A percentile compares a stretch with the other conserved stretches of the same genome.
These are phyloP conservation scores for Limnephilus rhombicus DNA, from an alignment of 2,888 invertebrate species.

Conservation along the genomic window DNA sequence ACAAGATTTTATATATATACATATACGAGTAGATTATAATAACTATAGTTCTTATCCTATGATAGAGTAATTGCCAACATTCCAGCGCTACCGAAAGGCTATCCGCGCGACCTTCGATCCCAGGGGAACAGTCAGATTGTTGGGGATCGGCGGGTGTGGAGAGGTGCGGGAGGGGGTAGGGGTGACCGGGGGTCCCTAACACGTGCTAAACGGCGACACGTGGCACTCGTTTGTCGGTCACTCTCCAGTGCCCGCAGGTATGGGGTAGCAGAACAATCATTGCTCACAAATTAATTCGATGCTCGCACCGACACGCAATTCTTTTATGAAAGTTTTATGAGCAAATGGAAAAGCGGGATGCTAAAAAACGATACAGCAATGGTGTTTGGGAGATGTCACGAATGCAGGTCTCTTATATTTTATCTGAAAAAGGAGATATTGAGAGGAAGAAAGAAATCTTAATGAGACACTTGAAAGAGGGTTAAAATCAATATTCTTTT, in stretches of 20 bases:
- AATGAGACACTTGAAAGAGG: background rate
- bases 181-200: background rate
- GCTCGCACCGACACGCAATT: background rate
- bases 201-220: constrained; percentile 56
- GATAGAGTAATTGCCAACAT: background rate
- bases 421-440: background rate
- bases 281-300: constrained; percentile 17
- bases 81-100: background rate
- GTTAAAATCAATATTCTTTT: background rate
- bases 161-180: constrained; percentile 4
- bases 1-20: too few species aligned
- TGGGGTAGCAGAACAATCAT: constrained; percentile 2
- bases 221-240: constrained; percentile 53
- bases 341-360: background rate
- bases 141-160: background rate
- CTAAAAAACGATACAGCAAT: background rate
- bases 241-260: constrained; percentile 18
- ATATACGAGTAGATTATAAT: too few species aligned
- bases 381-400: background rate
- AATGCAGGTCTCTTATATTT: background rate
- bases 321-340: background rate
- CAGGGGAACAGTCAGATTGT: background rate
- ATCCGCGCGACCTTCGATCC: background rate
- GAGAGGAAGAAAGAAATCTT: background rate
- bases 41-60: too few species aligned